A percentile compares a stretch with the other conserved stretches of the same genome.
These are phyloP conservation scores for Drosophila orena DNA, from an alignment of 1,140 invertebrate species.

Conservation along the genomic window DNA sequence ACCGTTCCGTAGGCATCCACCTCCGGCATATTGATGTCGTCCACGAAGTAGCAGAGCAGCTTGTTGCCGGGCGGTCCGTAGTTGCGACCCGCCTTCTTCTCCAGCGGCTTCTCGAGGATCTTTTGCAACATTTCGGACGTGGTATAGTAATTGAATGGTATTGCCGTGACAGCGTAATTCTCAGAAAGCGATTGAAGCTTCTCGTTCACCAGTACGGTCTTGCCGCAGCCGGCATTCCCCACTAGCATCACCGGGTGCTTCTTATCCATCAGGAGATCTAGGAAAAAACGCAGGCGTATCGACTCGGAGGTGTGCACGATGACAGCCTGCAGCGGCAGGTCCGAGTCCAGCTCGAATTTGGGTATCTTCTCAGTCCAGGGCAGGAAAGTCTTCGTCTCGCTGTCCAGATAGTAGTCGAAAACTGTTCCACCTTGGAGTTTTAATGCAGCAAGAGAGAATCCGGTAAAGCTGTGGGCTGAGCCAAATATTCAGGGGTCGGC, in stretches of 20 bases:
- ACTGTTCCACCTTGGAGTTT: slow-evolving; percentile 89
- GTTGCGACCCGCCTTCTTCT: slow-evolving; percentile 98
- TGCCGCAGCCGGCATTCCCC: slow-evolving; percentile 95
- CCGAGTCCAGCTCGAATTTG: slow-evolving; percentile 96
- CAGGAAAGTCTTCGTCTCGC: slow-evolving; percentile 94
- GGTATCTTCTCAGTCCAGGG: slow-evolving; percentile 95
- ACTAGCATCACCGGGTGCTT: slow-evolving; percentile 97
- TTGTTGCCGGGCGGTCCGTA: slow-evolving; percentile 98
- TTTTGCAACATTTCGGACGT: slow-evolving; percentile 98
- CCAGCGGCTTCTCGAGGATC: slow-evolving; percentile 97
- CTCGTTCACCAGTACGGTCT: slow-evolving; percentile 94
- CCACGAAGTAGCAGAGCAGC: slow-evolving; percentile 97
- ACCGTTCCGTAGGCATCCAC: slow-evolving; percentile 97
- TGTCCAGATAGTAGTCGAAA: slow-evolving; percentile 97
- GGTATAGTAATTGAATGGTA: slow-evolving; percentile 99
- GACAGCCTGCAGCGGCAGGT: slow-evolving; percentile 95
- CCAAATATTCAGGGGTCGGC: not conserved
- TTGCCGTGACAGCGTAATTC: slow-evolving; percentile 94
- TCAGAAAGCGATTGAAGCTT: slow-evolving; percentile 93
- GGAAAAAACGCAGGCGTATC: slow-evolving; percentile 94
- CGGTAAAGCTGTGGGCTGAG: not conserved
- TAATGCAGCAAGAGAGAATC: not conserved
- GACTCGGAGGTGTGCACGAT: slow-evolving; percentile 98
- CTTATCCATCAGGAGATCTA: slow-evolving; percentile 95
- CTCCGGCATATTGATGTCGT: slow-evolving; percentile 99